phyloP scores from a whole-genome alignment of 2,113 vertebrate genomes.

The Romanogobio albipinnatus region DNA sequence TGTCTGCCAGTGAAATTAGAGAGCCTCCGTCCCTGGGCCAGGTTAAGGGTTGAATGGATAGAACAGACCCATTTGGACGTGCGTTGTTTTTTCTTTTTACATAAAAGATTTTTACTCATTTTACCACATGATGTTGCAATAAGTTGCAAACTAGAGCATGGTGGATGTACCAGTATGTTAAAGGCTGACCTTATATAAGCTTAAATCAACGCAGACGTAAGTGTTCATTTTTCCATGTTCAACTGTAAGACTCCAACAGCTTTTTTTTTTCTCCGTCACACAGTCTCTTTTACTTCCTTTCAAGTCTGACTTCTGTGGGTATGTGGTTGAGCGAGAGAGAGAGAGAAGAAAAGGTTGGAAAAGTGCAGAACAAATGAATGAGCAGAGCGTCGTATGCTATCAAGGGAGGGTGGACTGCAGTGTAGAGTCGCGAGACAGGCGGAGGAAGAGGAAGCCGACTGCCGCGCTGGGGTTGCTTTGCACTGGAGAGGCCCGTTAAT shows the following conservation, averaged over 20 bases:
- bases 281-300: constrained; percentile 58
- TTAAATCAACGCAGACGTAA: constrained; percentile 20
- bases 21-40: constrained; percentile 50
- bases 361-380: constrained; percentile 67
- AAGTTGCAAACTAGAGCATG: neutral
- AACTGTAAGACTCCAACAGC: constrained; percentile 38
- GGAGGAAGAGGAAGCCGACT: constrained; percentile 71
- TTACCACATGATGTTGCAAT: neutral
- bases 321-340: constrained; percentile 44
- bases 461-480: constrained; percentile 60
- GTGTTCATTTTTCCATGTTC: constrained; percentile 43
- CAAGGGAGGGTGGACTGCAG: constrained; percentile 72
- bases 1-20: constrained; percentile 79
- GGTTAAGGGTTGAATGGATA: constrained; percentile 43
- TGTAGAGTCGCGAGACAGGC: constrained; percentile 60
- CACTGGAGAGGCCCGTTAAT: constrained; percentile 78
- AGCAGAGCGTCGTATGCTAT: constrained; percentile 65
- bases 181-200: constrained; percentile 33
- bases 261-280: constrained; percentile 41
- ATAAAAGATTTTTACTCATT: too few species aligned
- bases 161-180: neutral
- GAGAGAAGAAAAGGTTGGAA: constrained; percentile 19
- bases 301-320: constrained; percentile 57
- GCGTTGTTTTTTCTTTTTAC: neutral
- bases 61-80: neutral